Evolutionary conservation across 2,797 vertebrate genomes (phyloP), one percentile per base, ranked within the genome.

Genomic region (Aplochiton taeniatus): DNA sequence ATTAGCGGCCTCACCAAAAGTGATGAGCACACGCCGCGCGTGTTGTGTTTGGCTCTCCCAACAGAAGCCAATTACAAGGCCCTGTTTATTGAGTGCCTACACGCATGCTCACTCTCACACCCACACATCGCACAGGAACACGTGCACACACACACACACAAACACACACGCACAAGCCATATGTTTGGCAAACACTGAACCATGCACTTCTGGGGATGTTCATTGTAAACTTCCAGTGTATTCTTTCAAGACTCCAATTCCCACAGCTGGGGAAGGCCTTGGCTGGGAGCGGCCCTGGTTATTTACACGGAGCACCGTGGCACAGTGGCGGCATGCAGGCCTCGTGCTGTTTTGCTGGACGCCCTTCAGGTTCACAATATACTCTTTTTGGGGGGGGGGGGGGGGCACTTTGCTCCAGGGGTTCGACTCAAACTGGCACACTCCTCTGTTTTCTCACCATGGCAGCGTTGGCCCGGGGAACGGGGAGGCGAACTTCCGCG

Each of bases 1-100:
- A 78, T 75, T 78, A 75, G 19, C n/a, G 43, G 66, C 60, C 50
- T 75, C 61, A 69, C 72, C 61, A 69, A 75, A 69, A 69, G 66
- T 61, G 69, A 72, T 54, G 76, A 51, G 43, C 60, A 56, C 57
- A 67, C 42, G 63, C 60, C 14, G 68, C 51, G n/a, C 52, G 41
- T 51, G 48, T 57, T 17, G 51, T 63, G 14, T 45, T 57, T 43
- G 41, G 57, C 61, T 67, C 46, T 57, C 53, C 55, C 56, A 72
- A 58, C 72, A 66, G 50, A 51, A 12, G 11, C 31, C 3, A 61
- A 51, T 63, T 65, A 67, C 54, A 59, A 57, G 44, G 14, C 57
- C 41, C 50, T 70, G 66, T 69, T 65, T 73, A 61, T 47, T 17
- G 18, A 61, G 61, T 57, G 42, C n/a, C 61, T 53, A 55, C 17